Base-by-base conservation (phyloP, 1,140 invertebrate genomes). In the Magallana gigas region DNA sequence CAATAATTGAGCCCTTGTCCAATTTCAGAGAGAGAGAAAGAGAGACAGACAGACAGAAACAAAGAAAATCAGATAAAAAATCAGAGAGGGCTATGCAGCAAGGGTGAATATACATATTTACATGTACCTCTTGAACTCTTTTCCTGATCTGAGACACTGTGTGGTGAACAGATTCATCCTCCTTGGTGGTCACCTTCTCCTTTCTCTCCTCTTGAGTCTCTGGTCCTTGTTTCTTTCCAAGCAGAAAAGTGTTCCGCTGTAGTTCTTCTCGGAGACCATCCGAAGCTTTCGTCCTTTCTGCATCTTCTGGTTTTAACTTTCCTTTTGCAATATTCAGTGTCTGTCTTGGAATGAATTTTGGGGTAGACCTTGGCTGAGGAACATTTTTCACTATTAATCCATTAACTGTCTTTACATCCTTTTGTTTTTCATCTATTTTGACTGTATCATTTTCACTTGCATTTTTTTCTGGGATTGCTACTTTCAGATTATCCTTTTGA, bases 331-430 rank as follows among this genome's bases (percentile, higher is more conserved):
- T 58, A 57, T 87, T 89, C 36, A 62, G 7, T 64, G 60, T 89
- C 82, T 94, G 93, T 58, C 93, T 85, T n/a, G 93, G 93, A 23
- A 94, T 87, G 91, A 94, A 94, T 71, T 86, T 90, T n/a, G 92
- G 91, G 23, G 88, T 81, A 14, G 89, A 18, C 8, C 85, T 86
- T 16, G 62, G 71, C 58, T 91, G 90, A 60, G 88, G 91, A 71
- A 89, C 91, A 48, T 91, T 80, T 87, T 89, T 91, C 4, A 93
- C 88, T 16, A 93, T 82, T 57, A 93, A 16, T 62, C 80, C 62
- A 57, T 86, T 84, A 16, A 62, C 71, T 29, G 60, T 85, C n/a
- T 60, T 83, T 14, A 71, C 81, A 57, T 64, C 57, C 12, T 62
- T 83, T 8, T 59, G 84, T 58, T 87, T 58, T n/a, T 85, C 64